Evolutionary conservation across 2,797 vertebrate species (phyloP).

Genomic region (Melopsittacus undulatus): DNA sequence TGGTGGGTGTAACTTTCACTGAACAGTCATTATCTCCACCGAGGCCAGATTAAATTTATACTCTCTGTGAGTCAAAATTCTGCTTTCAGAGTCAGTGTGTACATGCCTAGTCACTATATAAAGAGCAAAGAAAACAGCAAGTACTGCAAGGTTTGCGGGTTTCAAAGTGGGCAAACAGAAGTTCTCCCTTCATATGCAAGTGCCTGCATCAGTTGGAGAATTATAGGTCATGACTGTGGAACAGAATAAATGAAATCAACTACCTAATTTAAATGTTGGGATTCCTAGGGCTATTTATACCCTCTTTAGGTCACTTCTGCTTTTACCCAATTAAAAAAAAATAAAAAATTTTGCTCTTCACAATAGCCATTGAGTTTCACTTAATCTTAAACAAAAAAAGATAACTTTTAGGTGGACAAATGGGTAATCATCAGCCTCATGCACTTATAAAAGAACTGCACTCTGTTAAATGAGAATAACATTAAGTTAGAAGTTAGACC

Average conservation of each 20-base stretch:
- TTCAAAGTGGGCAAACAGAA: not conserved
- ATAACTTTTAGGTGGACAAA: not conserved
- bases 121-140: not conserved
- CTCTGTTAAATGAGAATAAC: not conserved
- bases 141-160: not conserved
- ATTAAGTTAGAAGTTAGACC: not conserved
- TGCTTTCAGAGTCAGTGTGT: not conserved
- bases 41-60: not conserved
- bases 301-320: not conserved
- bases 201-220: not conserved
- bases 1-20: not conserved
- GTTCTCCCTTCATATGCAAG: not conserved
- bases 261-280: not conserved
- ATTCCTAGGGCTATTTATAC: not conserved
- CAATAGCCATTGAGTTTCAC: not conserved
- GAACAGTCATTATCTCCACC: not conserved
- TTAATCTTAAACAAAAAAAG: constrained; percentile 1
- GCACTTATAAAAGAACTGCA: not conserved
- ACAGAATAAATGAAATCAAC: not conserved
- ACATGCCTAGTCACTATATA: not conserved
- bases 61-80: not conserved
- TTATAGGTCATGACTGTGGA: not conserved
- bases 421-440: not conserved
- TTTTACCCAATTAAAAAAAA: not conserved
- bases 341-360: not conserved